Evolutionary conservation across 2,888 invertebrate species (phyloP), one percentile per base, ranked within the genome.

Genomic region (Bedellia somnulentella): DNA sequence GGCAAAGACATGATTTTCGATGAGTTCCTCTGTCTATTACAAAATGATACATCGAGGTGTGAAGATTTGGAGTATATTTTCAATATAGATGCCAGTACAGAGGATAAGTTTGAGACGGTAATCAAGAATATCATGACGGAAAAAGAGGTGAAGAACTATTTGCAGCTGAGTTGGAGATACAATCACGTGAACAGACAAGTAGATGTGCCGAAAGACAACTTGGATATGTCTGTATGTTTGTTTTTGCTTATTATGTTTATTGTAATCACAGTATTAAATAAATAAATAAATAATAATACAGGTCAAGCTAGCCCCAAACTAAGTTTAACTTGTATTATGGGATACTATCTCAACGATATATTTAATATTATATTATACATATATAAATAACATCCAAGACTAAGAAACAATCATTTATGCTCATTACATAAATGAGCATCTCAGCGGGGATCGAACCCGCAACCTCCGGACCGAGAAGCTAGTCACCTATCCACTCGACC

Each of bases 151-250:
- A 66, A 70, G 30, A 58, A 60, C 34, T 68, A 71, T 36, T 41
- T 71, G 29, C 58, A 58, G 39, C 67, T 66, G 24, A 70, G 71
- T 29, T 75, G 73, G 73, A 52, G 59, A 33, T 68, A 62, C 38
- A 62, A 66, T 36, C 56, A 52, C 41, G 46, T 71, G 14, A 41
- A 52, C 29, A 60, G 60, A 16, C 57, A 60, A 16, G 42, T 33
- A 6, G 23, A 34, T 17, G 2, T 11, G 8, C 25, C 12, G n/a
- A 50, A 43, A 14, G 57, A 63, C 6, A 29, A 32, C 1, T 34
- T 44, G 13, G 58, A 60, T 24, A 38, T 32, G 33, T 44, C 42
- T 35, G 66, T 67, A 34, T 56, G 59, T 52, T 25, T 13, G 15
- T 5, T 24, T 30, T 2, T 2, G 4, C n/a, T 24, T n/a, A n/a